These are phyloP conservation scores for Fabriciana adippe DNA, from an alignment of 2,888 invertebrate species.

Conservation along the genomic window DNA sequence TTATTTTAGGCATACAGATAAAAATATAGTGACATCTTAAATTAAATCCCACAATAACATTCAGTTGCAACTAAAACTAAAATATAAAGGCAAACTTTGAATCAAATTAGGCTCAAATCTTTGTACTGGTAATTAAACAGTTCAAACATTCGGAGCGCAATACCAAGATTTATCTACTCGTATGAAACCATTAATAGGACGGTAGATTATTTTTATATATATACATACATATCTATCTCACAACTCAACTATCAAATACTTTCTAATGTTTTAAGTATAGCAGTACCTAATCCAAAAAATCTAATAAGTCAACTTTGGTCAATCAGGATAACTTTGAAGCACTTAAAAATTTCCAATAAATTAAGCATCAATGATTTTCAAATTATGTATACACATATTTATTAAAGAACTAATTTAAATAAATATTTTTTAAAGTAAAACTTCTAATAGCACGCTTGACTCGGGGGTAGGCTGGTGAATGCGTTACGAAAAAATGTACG, in stretches of 20 bases:
- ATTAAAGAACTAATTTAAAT: no score
- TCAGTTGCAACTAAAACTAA: background rate
- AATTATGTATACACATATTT: no score
- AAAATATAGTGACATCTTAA: no score
- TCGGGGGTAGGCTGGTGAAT: no score
- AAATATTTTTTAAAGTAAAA: no score
- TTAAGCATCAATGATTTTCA: no score
- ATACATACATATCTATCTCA: background rate
- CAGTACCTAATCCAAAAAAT: background rate
- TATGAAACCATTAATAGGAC: background rate
- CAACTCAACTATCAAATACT: background rate
- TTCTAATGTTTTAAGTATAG: background rate
- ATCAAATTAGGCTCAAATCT: constrained; percentile 11
- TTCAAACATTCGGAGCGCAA: background rate
- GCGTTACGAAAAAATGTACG: no score
- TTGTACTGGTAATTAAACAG: background rate
- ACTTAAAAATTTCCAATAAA: no score
- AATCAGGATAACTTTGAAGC: background rate
- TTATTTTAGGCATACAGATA: no score
- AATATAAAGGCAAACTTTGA: background rate
- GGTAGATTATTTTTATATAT: constrained; percentile 1
- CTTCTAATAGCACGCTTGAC: no score
- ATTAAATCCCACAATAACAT: background rate
- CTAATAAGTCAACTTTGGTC: background rate
- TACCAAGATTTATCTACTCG: background rate